Evolutionary conservation across 2,113 vertebrate species (phyloP).

Genomic region (Engraulis encrasicolus): DNA sequence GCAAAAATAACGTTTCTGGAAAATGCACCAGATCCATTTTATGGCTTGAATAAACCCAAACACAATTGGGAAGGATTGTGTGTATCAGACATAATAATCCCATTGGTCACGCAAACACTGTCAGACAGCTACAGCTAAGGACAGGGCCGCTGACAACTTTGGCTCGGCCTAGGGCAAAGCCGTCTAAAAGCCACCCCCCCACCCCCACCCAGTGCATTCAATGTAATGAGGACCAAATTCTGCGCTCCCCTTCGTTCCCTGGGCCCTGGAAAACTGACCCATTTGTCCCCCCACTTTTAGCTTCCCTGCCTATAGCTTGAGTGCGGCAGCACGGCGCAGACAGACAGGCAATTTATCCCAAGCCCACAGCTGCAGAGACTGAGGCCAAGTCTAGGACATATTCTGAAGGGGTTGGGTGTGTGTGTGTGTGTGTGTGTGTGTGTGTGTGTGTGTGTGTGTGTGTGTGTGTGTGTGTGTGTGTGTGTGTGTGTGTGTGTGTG

Average conservation of each 20-base stretch:
- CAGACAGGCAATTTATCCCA: not conserved
- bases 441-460: constrained; percentile 2
- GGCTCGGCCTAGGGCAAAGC: too few species aligned
- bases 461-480: not conserved
- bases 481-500: not conserved
- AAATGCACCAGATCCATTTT: not conserved
- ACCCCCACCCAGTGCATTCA: too few species aligned
- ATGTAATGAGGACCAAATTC: too few species aligned
- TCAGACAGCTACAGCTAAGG: not conserved
- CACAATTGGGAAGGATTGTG: not conserved
- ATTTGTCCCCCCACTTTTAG: too few species aligned
- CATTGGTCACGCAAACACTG: not conserved
- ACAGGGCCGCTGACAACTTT: too few species aligned
- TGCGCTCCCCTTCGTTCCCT: too few species aligned
- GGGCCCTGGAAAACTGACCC: too few species aligned
- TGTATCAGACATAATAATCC: not conserved
- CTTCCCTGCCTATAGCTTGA: too few species aligned
- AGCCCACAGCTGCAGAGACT: not conserved
- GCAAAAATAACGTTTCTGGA: not conserved
- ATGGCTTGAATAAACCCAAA: not conserved
- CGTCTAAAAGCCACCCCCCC: too few species aligned
- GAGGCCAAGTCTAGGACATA: not conserved
- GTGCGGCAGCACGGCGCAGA: not conserved
- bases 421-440: not conserved
- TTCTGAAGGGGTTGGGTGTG: not conserved